Evolutionary conservation across 2,888 invertebrate species (phyloP), one percentile per base, ranked within the genome.

Genomic region (Limenitis camilla): DNA sequence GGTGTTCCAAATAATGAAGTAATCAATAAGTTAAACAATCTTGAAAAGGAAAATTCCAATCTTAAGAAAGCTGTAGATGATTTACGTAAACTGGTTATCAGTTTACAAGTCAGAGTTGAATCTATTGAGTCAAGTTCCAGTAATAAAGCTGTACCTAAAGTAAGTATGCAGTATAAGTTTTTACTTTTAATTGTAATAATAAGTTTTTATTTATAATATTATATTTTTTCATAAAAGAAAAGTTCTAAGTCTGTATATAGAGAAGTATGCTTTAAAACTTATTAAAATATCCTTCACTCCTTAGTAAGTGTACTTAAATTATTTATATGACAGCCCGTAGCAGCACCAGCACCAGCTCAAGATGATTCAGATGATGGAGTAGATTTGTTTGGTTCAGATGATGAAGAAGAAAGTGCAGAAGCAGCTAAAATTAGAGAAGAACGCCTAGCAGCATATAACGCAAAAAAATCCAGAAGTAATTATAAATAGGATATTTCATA

Each of bases 401-500:
- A 93, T 62, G 94, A 93, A 69, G 85, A 92, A 75, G 94, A 93
- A 68, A 92, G 90, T 78, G 94, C 91, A 60, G 94, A 93, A 58
- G 92, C 93, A 52, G 92, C 89, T 57, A 93, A 90, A 84, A 80
- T 93, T 66, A 93, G 91, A 71, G 94, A 96, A 74, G 93, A 96
- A 78, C 90, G 97, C 52, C 84, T 98, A 50, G 93, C 94, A 58
- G 96, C 94, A 41, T 98, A 98, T 76, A 91, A 92, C 71, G 96
- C 93, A 4, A 98, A 96, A 80, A 98, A 98, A 87, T 89, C 96
- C 5, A 96, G 95, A 80, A 98, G 93, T 93, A 80, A 71, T 79
- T n/a, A n/a, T 35, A 7, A 35, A 5, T 35, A 9, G 9, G 9
- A n/a, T n/a, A n/a, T n/a, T n/a, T n/a, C n/a, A n/a, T n/a, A n/a